Conservation (phyloP, 2,113 vertebrate species). For the Sialia sialis region DNA sequence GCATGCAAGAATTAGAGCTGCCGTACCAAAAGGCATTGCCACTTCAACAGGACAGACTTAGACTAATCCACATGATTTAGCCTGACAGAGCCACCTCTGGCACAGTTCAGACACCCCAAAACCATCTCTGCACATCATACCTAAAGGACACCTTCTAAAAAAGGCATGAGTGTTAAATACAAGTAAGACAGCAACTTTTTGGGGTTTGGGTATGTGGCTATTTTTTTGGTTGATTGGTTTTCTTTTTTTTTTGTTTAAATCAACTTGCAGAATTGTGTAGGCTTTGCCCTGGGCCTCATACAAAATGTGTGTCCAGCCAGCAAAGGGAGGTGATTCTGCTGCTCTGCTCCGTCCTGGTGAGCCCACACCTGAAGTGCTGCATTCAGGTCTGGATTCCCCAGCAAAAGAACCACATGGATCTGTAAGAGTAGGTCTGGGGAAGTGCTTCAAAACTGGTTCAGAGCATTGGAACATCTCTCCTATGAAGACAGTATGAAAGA, state of each 20-base stretch:
- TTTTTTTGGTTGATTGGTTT: rapidly evolving
- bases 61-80: neutral
- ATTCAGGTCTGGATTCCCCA: neutral
- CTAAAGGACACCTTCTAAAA: neutral
- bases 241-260: neutral
- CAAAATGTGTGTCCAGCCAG: neutral
- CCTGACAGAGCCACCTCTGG: neutral
- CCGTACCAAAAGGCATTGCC: neutral
- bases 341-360: neutral
- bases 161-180: neutral
- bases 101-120: neutral
- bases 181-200: no score
- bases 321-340: neutral
- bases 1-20: neutral
- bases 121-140: neutral
- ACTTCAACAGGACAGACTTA: neutral
- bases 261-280: neutral
- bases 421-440: neutral
- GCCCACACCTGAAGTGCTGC: neutral
- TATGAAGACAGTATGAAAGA: neutral
- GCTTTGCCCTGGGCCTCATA: neutral
- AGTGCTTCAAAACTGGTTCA: neutral
- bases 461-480: neutral
- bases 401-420: neutral
- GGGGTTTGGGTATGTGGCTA: neutral